Base-by-base conservation (phyloP, 2,113 vertebrate species). In the Cyprinodon tularosa region DNA sequence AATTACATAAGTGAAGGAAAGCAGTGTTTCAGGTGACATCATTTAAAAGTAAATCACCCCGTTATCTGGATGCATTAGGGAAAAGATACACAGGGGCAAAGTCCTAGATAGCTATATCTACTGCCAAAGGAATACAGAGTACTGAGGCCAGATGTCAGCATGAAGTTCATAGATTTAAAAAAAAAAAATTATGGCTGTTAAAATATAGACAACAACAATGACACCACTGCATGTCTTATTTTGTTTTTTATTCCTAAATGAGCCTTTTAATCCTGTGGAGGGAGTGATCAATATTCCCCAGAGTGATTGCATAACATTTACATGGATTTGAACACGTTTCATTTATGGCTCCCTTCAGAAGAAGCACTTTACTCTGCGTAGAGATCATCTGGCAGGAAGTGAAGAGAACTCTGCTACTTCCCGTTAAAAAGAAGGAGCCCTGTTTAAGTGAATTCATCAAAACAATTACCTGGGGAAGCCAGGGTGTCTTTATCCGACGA, bases 401-500 rank as follows among this genome's bases (percentile, higher is more conserved):
- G 13, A 22, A 36, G 38, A 45, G 3, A 1, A 12, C 17, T 20
- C n/a, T 57, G 20, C 50, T 53, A n/a, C 15, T 17, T 53, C 7
- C 14, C 50, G 14, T 20, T 50, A 20, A n/a, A 20, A n/a, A 20
- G 9, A 9, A 7, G 17, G 50, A 57, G 8, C 50, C 20, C 15
- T 14, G 48, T 17, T 50, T 50, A 50, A 50, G 48, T 50, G 4
- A 4, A 3, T n/a, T 57, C 20, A 9, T 57, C 59, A 17, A 4
- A 48, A 37, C 3, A 68, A 0, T 86, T 88, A 95, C 94, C 94
- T 84, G 94, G 93, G 9, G 94, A 94, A 48, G 93, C 82, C 66
- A 92, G 72, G 6, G 87, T 85, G 71, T 95, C 94, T 76, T 89
- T 93, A 85, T 95, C 94, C 29, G 94, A 95, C 1, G 93, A 94